phyloP scores from a whole-genome alignment of 1,140 invertebrate species.

The Anoplolepis gracilipes region DNA sequence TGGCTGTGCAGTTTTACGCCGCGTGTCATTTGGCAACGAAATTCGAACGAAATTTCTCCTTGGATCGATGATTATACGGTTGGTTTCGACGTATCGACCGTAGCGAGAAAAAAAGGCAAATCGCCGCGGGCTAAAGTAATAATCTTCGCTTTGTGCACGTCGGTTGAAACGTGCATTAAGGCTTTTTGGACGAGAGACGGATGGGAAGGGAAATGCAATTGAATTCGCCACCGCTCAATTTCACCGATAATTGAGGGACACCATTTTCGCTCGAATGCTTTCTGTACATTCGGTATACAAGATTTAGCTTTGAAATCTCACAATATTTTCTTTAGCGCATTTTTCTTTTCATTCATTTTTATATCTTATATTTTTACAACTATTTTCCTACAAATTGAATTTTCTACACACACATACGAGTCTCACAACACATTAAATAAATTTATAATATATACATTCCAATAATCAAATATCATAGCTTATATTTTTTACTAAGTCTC shows the following conservation, averaged over 20 bases:
- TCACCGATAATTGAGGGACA: slow-evolving; percentile 49
- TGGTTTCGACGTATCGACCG: slow-evolving; percentile 47
- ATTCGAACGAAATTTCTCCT: slow-evolving; percentile 33
- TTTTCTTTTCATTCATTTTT: neutral
- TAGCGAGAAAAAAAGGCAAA: slow-evolving; percentile 37
- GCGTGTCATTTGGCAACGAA: slow-evolving; percentile 32
- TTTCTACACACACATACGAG: too few relatives aligned
- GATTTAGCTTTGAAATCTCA: neutral
- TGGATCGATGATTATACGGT: slow-evolving; percentile 51
- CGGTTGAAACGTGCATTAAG: slow-evolving; percentile 36
- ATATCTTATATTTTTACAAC: neutral
- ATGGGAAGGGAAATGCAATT: slow-evolving; percentile 41
- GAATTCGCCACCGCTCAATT: slow-evolving; percentile 46
- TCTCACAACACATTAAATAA: too few relatives aligned
- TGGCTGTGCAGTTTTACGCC: slow-evolving; percentile 14
- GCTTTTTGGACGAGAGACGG: slow-evolving; percentile 17
- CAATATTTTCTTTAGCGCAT: neutral
- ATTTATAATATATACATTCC: too few relatives aligned
- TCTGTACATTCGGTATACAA: neutral
- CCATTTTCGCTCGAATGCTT: slow-evolving; percentile 6
- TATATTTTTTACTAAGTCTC: neutral
- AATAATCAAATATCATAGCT: too few relatives aligned
- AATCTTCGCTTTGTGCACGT: slow-evolving; percentile 46
- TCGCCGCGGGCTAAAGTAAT: slow-evolving; percentile 45
- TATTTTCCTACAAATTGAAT: neutral